These are phyloP conservation scores for Clamator glandarius DNA, from an alignment of 2,797 vertebrate genomes.

Conservation along the genomic window DNA sequence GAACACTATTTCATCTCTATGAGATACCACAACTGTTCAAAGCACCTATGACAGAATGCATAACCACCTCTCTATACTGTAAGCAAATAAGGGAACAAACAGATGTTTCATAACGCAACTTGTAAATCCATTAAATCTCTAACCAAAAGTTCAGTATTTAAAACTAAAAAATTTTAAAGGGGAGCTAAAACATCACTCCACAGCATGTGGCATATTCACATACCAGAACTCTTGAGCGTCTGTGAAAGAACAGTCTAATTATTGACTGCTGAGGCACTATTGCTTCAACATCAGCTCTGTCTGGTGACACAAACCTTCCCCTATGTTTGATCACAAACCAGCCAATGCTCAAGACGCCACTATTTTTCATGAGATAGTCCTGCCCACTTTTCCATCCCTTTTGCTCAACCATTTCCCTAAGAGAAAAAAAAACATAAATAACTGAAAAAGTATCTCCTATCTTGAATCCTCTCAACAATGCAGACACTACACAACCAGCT, in stretches of 20 bases:
- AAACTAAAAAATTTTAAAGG: not conserved
- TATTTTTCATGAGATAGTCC: not conserved
- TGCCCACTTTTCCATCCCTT: not conserved
- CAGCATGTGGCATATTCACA: not conserved
- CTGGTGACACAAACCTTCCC: not conserved
- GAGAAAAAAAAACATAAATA: not conserved
- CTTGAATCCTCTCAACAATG: not conserved
- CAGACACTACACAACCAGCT: not conserved
- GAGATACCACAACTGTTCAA: not conserved
- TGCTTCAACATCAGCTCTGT: not conserved
- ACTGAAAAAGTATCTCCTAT: not conserved
- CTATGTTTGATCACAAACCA: not conserved
- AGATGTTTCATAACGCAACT: not conserved
- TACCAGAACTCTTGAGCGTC: not conserved
- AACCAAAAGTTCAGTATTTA: not conserved
- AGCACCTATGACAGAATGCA: not conserved
- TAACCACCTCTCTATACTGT: not conserved
- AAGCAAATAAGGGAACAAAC: not conserved
- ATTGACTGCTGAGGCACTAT: not conserved
- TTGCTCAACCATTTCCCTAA: not conserved
- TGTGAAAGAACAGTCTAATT: not conserved
- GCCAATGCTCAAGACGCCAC: fast-evolving
- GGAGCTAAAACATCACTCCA: not conserved
- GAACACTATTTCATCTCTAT: not conserved
- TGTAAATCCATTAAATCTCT: not conserved